phyloP scores from a whole-genome alignment of 2,113 vertebrate species.

The Boleophthalmus pectinirostris region DNA sequence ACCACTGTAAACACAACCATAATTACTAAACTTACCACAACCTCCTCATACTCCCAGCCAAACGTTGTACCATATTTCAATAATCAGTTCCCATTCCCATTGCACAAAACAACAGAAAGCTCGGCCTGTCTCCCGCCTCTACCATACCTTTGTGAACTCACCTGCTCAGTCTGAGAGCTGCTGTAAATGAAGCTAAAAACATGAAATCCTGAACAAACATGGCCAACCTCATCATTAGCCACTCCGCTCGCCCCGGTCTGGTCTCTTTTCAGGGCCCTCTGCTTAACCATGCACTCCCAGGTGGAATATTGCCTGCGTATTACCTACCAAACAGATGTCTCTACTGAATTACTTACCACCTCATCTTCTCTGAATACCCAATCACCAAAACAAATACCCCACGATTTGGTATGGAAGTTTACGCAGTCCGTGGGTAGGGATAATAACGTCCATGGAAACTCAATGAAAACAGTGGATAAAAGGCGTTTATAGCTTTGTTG shows the following conservation, averaged over 20 bases:
- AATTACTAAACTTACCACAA: neutral
- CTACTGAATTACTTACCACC: slow-evolving; percentile 70
- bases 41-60: neutral
- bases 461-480: slow-evolving; percentile 43
- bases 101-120: neutral
- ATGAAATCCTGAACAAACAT: slow-evolving; percentile 21
- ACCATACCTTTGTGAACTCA: slow-evolving; percentile 9
- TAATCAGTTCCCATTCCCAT: too few species aligned
- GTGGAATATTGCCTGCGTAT: slow-evolving; percentile 60
- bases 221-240: slow-evolving; percentile 16
- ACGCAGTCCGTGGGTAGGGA: slow-evolving; percentile 25
- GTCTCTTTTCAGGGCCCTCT: slow-evolving; percentile 24
- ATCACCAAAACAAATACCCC: slow-evolving; percentile 45
- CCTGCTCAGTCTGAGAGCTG: neutral
- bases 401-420: slow-evolving; percentile 58
- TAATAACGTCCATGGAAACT: slow-evolving; percentile 34
- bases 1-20: neutral
- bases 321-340: slow-evolving; percentile 71
- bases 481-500: slow-evolving; percentile 28
- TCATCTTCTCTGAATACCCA: slow-evolving; percentile 64
- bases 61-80: neutral
- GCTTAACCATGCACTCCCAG: slow-evolving; percentile 67
- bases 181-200: slow-evolving; percentile 23
- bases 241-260: slow-evolving; percentile 6
- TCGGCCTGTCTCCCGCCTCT: neutral